Percentiles rank a stretch among this genome's conserved stretches.
Evolutionary conservation across 1,140 invertebrate genomes (phyloP).

Genomic region (Hetaerina americana): DNA sequence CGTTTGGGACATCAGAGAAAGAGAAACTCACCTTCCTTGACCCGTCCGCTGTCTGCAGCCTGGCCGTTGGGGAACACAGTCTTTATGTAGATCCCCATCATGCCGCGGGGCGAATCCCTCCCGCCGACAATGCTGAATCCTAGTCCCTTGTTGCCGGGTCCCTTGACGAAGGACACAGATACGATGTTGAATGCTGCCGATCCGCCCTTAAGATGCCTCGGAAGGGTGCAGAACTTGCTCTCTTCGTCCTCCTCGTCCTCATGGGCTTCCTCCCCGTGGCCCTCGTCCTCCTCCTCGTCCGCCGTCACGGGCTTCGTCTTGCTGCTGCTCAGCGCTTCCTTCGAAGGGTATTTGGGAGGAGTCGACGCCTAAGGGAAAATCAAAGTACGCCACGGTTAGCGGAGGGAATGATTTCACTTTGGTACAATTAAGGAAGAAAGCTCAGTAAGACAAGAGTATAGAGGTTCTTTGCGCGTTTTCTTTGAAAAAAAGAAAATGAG

Average conservation of each 20-base stretch:
- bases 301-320: conserved; percentile 16
- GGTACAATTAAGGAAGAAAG: too few species aligned
- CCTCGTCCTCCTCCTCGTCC: conserved; percentile 22
- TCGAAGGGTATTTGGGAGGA: neutral
- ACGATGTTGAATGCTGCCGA: conserved; percentile 33
- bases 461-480: too few species aligned
- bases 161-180: conserved; percentile 59
- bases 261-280: conserved; percentile 28
- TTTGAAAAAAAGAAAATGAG: too few species aligned
- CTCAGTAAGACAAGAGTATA: too few species aligned
- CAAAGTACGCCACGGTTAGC: neutral
- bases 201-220: conserved; percentile 30
- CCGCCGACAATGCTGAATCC: conserved; percentile 89
- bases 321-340: neutral
- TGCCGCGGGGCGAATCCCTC: conserved; percentile 71
- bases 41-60: conserved; percentile 63
- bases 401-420: too few species aligned
- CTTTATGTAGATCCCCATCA: conserved; percentile 84
- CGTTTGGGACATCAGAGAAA: too few species aligned
- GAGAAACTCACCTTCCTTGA: conserved; percentile 74
- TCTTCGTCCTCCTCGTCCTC: conserved; percentile 34
- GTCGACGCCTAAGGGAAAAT: neutral
- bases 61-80: conserved; percentile 79
- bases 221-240: conserved; percentile 34
- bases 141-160: conserved; percentile 68